Percentiles rank a stretch among this genome's conserved stretches.
These are phyloP conservation scores for Heterodera schachtii DNA, from an alignment of 1,140 invertebrate genomes.

Conservation along the genomic window DNA sequence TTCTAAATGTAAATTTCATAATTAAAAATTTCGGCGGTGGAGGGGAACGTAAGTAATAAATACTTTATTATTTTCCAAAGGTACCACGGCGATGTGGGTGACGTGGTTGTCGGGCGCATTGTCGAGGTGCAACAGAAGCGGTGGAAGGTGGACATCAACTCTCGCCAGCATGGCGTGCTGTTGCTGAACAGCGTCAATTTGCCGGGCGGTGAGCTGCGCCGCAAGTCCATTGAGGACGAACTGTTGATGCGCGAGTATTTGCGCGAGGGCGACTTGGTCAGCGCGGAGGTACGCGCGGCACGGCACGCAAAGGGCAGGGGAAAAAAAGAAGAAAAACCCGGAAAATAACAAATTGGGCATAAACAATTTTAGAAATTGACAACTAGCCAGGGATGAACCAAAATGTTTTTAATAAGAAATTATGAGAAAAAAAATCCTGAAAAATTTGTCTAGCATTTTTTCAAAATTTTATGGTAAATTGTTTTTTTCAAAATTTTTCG, in stretches of 20 bases:
- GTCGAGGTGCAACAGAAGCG: conserved; percentile 82
- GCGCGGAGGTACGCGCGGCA: conserved; percentile 69
- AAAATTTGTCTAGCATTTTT: not conserved
- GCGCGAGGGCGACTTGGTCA: conserved; percentile 92
- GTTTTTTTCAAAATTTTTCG: no score
- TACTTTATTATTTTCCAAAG: conserved; percentile 50
- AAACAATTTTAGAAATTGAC: no score
- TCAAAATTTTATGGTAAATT: not conserved
- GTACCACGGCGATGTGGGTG: conserved; percentile 84
- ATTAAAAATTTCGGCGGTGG: no score
- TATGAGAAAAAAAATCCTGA: no score
- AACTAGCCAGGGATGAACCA: no score
- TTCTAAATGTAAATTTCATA: no score
- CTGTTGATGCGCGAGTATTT: conserved; percentile 92
- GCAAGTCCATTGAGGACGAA: conserved; percentile 92
- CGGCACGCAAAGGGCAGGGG: no score
- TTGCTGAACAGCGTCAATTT: conserved; percentile 91
- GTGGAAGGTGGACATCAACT: conserved; percentile 94
- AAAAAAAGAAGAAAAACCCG: no score
- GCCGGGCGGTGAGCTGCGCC: conserved; percentile 89
- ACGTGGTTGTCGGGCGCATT: conserved; percentile 91
- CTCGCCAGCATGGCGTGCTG: conserved; percentile 83
- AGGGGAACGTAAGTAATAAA: no score
- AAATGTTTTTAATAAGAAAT: no score
- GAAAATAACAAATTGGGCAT: not conserved